These are phyloP conservation scores for Priocnemis perturbator DNA, from an alignment of 2,888 invertebrate species.

Conservation along the genomic window DNA sequence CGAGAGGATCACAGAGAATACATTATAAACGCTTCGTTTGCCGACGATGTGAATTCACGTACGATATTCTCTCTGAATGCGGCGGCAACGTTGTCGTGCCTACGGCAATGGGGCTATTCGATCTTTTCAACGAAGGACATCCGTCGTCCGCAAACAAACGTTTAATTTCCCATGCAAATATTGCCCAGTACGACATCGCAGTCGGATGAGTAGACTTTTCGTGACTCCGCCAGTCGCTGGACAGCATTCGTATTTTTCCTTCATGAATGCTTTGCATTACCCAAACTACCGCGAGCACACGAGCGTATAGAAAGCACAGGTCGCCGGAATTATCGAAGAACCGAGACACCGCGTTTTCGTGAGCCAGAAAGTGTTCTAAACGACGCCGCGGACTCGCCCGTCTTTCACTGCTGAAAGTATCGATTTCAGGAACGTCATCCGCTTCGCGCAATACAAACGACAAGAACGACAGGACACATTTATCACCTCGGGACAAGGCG, in stretches of 20 bases:
- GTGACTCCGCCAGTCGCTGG: background rate
- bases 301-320: too few relatives aligned
- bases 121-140: conserved; percentile 66
- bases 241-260: conserved; percentile 10
- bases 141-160: conserved; percentile 71
- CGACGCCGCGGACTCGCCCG: conserved; percentile 44
- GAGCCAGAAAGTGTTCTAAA: conserved; percentile 13
- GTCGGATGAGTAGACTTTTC: conserved; percentile 31
- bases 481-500: conserved; percentile 28
- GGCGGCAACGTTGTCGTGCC: conserved; percentile 45
- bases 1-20: conserved; percentile 70
- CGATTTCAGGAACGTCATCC: background rate
- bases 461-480: conserved; percentile 52
- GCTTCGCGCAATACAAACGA: conserved; percentile 17
- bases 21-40: conserved; percentile 65
- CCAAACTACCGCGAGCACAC: too few relatives aligned
- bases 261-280: background rate
- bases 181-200: conserved; percentile 47
- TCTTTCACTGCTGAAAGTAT: conserved; percentile 5
- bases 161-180: conserved; percentile 75
- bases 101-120: conserved; percentile 57
- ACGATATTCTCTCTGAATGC: conserved; percentile 61
- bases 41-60: conserved; percentile 57
- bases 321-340: background rate
- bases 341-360: too few relatives aligned